Evolutionary conservation across 2,113 vertebrate species (phyloP).

Genomic region (Podarcis muralis): DNA sequence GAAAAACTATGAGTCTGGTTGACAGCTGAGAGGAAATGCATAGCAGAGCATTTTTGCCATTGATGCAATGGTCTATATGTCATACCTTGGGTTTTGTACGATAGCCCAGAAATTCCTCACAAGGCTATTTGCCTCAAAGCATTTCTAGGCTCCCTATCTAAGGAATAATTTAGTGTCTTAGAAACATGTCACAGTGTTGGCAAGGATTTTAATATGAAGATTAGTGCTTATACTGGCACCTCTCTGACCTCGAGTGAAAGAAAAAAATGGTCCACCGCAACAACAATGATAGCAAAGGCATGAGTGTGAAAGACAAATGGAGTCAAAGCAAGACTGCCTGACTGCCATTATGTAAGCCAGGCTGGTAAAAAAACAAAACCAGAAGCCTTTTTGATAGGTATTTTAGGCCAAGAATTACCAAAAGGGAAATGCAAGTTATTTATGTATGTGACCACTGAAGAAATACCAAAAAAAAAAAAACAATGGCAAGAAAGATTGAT

Average conservation of each 20-base stretch:
- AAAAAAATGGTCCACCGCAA: background rate
- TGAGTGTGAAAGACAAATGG: background rate
- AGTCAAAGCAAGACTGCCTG: slow-evolving; percentile 4
- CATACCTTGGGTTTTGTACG: background rate
- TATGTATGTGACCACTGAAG: too few relatives aligned
- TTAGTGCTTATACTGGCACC: background rate
- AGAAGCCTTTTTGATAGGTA: too few relatives aligned
- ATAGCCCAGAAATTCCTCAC: background rate
- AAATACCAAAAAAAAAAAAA: too few relatives aligned
- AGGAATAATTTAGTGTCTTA: background rate
- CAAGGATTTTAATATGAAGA: background rate
- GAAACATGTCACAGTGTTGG: background rate
- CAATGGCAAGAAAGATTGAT: too few relatives aligned
- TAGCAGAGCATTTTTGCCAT: background rate
- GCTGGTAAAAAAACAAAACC: background rate
- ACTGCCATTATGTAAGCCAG: background rate
- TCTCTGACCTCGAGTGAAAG: slow-evolving; percentile 1
- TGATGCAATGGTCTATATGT: background rate
- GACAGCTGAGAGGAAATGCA: background rate
- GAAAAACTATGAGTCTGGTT: background rate
- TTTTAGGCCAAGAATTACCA: too few relatives aligned
- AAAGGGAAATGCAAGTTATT: too few relatives aligned
- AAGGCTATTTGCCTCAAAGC: background rate
- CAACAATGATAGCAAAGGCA: too few relatives aligned
- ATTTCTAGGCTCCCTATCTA: background rate